These are phyloP conservation scores for Malacosoma neustria DNA, from an alignment of 2,888 invertebrate genomes.

Conservation along the genomic window DNA sequence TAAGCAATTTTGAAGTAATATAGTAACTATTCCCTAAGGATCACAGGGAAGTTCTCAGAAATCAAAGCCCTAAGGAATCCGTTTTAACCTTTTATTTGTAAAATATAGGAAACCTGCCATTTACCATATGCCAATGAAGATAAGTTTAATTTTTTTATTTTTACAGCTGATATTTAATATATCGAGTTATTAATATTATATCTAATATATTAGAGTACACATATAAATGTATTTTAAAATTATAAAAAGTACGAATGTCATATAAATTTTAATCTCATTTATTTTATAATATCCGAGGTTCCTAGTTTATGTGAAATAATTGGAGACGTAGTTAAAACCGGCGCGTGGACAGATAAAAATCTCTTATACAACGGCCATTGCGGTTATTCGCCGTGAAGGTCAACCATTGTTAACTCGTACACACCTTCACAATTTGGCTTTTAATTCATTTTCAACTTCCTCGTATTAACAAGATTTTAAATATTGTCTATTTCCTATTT, in stretches of 20 bases:
- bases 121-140: too few species aligned
- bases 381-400: conserved; percentile 35
- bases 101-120: too few species aligned
- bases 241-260: too few species aligned
- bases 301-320: conserved; percentile 1
- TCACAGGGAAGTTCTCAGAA: too few species aligned
- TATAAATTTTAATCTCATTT: too few species aligned
- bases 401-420: conserved; percentile 34
- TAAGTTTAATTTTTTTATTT: not conserved
- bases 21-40: too few species aligned
- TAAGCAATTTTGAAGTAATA: too few species aligned
- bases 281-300: not conserved
- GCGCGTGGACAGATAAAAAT: conserved; percentile 10
- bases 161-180: not conserved
- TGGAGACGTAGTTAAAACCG: not conserved
- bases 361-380: conserved; percentile 24
- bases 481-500: not conserved
- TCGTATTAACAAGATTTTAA: conserved; percentile 3
- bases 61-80: too few species aligned
- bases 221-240: too few species aligned
- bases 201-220: too few species aligned
- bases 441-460: conserved; percentile 30
- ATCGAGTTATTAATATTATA: not conserved
- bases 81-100: too few species aligned
- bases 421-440: conserved; percentile 19